These are phyloP conservation scores for Nesoenas mayeri DNA, from an alignment of 2,113 vertebrate genomes.

Conservation along the genomic window DNA sequence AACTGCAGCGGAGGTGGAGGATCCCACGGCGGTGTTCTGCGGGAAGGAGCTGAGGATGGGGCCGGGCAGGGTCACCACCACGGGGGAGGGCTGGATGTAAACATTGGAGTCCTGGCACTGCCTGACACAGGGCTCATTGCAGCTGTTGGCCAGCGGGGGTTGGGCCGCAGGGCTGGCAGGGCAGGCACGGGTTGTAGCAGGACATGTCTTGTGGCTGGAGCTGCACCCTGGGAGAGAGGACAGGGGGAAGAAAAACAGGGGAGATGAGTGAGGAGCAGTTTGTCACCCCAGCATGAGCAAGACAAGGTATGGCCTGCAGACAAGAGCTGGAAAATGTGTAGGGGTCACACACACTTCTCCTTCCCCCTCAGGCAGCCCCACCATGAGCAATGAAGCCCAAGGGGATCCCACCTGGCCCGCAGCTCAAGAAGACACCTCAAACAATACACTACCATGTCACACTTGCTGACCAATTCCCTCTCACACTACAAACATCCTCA, in stretches of 20 bases:
- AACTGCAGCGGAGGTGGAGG: not conserved
- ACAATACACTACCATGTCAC: not conserved
- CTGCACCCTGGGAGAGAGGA: not conserved
- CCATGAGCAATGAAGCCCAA: no score
- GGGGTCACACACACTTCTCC: no score
- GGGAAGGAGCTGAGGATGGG: not conserved
- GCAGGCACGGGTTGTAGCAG: not conserved
- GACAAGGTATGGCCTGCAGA: accelerated
- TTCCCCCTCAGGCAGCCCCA: no score
- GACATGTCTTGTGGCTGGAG: not conserved
- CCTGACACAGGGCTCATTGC: not conserved
- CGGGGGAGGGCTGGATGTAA: not conserved
- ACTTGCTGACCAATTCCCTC: no score
- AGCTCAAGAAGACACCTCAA: no score
- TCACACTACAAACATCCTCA: no score
- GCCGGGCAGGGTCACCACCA: not conserved
- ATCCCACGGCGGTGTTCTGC: not conserved
- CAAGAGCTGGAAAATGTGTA: not conserved
- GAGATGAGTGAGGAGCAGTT: accelerated
- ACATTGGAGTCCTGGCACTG: not conserved
- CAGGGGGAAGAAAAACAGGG: accelerated
- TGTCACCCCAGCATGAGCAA: no score
- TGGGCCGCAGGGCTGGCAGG: not conserved
- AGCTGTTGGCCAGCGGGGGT: not conserved
- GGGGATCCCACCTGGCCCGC: no score